Evolutionary conservation across 2,888 invertebrate genomes (phyloP).

Genomic region (Caenorhabditis sinica): DNA sequence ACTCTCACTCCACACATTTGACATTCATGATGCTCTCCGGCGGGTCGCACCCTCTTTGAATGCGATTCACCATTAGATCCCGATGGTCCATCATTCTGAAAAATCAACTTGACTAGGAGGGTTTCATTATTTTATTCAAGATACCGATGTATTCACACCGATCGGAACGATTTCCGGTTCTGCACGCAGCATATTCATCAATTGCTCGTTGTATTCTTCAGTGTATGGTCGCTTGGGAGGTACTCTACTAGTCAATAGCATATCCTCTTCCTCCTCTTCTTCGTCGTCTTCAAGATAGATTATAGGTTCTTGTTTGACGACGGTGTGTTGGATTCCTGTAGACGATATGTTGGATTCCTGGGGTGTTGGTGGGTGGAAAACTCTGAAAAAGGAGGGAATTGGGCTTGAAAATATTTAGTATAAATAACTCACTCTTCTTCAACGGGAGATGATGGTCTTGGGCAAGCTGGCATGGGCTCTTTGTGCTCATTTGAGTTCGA

Average conservation of each 20-base stretch:
- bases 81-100: slow-evolving; percentile 47
- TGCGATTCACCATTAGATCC: slow-evolving; percentile 10
- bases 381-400: no score
- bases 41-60: not conserved
- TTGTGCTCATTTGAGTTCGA: not conserved
- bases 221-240: slow-evolving; percentile 23
- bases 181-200: slow-evolving; percentile 42
- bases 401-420: no score
- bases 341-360: slow-evolving; percentile 21
- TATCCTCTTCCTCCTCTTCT: slow-evolving; percentile 40
- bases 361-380: not conserved
- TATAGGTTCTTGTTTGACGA: slow-evolving; percentile 18
- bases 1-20: slow-evolving; percentile 65
- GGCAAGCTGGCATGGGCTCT: slow-evolving; percentile 9
- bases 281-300: slow-evolving; percentile 6
- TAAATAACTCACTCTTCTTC: slow-evolving; percentile 29
- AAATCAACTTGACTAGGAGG: not conserved
- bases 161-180: slow-evolving; percentile 58
- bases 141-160: slow-evolving; percentile 37
- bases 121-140: not conserved
- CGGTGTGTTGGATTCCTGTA: slow-evolving; percentile 3
- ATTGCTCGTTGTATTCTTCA: slow-evolving; percentile 39
- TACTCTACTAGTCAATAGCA: not conserved
- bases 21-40: slow-evolving; percentile 66
- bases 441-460: not conserved